Evolutionary conservation across 2,113 vertebrate genomes (phyloP).

Genomic region (Neoarius graeffei): DNA sequence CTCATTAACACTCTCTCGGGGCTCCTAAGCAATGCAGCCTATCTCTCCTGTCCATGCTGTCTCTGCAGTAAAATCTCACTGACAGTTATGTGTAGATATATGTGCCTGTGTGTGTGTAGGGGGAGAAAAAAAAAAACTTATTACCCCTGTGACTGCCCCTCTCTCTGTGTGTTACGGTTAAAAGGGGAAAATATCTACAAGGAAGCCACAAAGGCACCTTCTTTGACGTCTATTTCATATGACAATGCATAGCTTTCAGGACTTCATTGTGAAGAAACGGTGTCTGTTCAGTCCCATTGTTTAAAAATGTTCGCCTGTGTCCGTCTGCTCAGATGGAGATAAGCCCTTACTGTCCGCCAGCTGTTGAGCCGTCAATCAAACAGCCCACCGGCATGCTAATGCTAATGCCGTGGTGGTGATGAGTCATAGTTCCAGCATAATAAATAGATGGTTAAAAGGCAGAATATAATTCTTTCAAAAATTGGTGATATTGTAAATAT

Average conservation of each 20-base stretch:
- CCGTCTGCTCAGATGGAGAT: slow-evolving; percentile 51
- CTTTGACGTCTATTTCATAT: slow-evolving; percentile 14
- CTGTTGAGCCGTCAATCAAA: slow-evolving; percentile 48
- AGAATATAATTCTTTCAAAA: neutral
- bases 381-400: neutral
- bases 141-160: slow-evolving; percentile 1
- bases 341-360: slow-evolving; percentile 25
- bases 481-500: neutral
- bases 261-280: slow-evolving; percentile 18
- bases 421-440: slow-evolving; percentile 41
- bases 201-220: slow-evolving; percentile 23
- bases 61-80: neutral
- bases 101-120: neutral
- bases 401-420: slow-evolving; percentile 11
- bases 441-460: neutral
- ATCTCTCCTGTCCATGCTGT: slow-evolving; percentile 4
- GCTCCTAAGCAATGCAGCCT: neutral
- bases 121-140: slow-evolving; percentile 27
- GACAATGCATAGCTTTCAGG: slow-evolving; percentile 11
- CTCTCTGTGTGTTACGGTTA: neutral
- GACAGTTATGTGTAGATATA: slow-evolving; percentile 19
- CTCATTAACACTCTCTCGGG: neutral
- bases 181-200: neutral
- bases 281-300: slow-evolving; percentile 31
- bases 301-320: slow-evolving; percentile 33